A percentile compares a stretch with the other conserved stretches of the same genome.
Conservation (phyloP, 2,888 invertebrate genomes). For the Cyclophora punctaria region DNA sequence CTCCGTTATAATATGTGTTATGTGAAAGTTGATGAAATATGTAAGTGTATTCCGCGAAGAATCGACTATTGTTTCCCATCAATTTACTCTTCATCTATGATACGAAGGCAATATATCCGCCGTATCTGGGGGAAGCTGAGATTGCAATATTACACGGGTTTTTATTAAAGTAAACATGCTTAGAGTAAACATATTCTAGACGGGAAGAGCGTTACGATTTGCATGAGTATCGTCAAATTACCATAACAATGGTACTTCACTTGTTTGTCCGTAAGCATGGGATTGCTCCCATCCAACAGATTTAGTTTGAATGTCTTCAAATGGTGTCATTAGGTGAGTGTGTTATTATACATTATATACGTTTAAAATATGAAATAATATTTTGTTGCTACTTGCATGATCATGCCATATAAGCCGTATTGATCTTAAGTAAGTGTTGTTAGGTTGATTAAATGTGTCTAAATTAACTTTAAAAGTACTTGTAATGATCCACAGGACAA, state of each 20-base stretch:
- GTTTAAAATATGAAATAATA: no score
- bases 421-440: no score
- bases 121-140: constrained; percentile 49
- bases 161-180: constrained; percentile 36
- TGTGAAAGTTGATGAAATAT: constrained; percentile 44
- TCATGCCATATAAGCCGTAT: no score
- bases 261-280: constrained; percentile 8
- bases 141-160: constrained; percentile 49
- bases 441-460: no score
- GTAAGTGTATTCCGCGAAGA: constrained; percentile 45
- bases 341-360: background rate
- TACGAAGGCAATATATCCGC: constrained; percentile 56
- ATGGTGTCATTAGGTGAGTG: no score
- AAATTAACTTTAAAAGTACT: no score
- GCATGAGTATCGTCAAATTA: constrained; percentile 25
- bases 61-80: constrained; percentile 50
- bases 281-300: no score
- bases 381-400: no score
- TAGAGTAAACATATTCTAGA: constrained; percentile 16
- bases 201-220: constrained; percentile 16
- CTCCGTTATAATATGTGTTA: constrained; percentile 4
- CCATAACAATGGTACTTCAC: constrained; percentile 22
- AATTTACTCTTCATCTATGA: constrained; percentile 48
- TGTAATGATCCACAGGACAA: no score
- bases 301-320: no score